These are phyloP conservation scores for Physella acuta DNA, from an alignment of 1,140 invertebrate species.

Conservation along the genomic window DNA sequence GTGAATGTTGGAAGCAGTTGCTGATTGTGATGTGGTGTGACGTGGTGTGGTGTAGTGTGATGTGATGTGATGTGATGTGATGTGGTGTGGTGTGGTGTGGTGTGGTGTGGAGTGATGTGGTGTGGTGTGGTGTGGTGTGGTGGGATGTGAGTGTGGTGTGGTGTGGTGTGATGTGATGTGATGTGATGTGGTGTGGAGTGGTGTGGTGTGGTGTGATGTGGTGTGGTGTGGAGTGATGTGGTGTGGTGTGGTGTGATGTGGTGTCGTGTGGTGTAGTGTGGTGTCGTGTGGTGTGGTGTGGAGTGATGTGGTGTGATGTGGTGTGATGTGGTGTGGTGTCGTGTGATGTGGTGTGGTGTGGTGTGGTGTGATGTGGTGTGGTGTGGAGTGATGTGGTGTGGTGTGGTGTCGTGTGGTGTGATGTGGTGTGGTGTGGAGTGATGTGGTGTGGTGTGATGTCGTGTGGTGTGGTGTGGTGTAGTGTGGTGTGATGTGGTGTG, in stretches of 20 bases:
- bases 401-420: too few species aligned
- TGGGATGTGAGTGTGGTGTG: too few species aligned
- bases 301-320: conserved; percentile 11
- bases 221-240: conserved; percentile 12
- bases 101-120: too few species aligned
- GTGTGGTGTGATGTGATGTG: conserved; percentile 11
- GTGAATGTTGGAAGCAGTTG: conserved; percentile 2
- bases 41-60: conserved; percentile 17
- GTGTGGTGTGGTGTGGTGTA: conserved; percentile 13
- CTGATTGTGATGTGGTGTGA: conserved; percentile 2
- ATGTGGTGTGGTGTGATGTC: conserved; percentile 15
- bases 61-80: conserved; percentile 6
- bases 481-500: conserved; percentile 17
- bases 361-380: too few species aligned
- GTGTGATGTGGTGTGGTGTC: conserved; percentile 18
- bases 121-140: too few species aligned
- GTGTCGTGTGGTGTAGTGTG: conserved; percentile 17
- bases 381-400: too few species aligned
- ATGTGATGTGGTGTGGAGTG: conserved; percentile 10
- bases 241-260: conserved; percentile 11
- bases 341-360: too few species aligned
- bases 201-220: conserved; percentile 15
- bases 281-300: conserved; percentile 14
- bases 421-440: too few species aligned
- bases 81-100: conserved; percentile 11